phyloP scores from a whole-genome alignment of 2,113 vertebrate species.

The Perccottus glenii region DNA sequence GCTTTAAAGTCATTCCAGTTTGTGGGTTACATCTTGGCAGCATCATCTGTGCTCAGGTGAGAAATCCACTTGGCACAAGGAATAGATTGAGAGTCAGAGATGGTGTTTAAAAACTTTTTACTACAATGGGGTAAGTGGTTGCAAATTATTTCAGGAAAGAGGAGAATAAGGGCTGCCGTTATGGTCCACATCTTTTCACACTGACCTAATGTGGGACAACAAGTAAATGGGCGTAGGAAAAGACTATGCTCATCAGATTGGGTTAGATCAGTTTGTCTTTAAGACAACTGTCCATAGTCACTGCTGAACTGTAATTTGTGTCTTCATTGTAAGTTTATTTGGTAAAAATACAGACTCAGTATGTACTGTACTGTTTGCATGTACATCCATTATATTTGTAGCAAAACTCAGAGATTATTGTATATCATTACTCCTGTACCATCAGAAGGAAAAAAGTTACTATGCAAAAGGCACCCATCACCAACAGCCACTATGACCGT shows the following conservation, averaged over 20 bases:
- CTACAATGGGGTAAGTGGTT: background rate
- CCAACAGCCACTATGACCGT: slow-evolving; percentile 40
- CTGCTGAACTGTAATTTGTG: background rate
- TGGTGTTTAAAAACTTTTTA: slow-evolving; percentile 9
- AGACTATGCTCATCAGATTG: background rate
- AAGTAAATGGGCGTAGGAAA: background rate
- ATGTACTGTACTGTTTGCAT: background rate
- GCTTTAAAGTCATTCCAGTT: slow-evolving; percentile 11
- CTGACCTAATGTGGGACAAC: slow-evolving; percentile 6
- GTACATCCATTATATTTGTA: background rate
- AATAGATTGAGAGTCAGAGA: slow-evolving; percentile 10
- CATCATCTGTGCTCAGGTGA: slow-evolving; percentile 15
- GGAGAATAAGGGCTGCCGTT: slow-evolving; percentile 9
- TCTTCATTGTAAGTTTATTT: background rate
- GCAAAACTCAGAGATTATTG: background rate
- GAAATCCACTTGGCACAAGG: slow-evolving; percentile 31
- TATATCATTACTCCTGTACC: slow-evolving; percentile 13
- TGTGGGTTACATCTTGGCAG: slow-evolving; percentile 10
- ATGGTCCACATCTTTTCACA: slow-evolving; percentile 42
- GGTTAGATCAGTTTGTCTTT: background rate
- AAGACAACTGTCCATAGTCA: background rate
- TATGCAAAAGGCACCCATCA: slow-evolving; percentile 71
- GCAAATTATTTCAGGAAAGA: background rate
- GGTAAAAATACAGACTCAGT: background rate
- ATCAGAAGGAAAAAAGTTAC: slow-evolving; percentile 51